Evolutionary conservation across 2,113 vertebrate species (phyloP).

Genomic region (Heptranchias perlo): DNA sequence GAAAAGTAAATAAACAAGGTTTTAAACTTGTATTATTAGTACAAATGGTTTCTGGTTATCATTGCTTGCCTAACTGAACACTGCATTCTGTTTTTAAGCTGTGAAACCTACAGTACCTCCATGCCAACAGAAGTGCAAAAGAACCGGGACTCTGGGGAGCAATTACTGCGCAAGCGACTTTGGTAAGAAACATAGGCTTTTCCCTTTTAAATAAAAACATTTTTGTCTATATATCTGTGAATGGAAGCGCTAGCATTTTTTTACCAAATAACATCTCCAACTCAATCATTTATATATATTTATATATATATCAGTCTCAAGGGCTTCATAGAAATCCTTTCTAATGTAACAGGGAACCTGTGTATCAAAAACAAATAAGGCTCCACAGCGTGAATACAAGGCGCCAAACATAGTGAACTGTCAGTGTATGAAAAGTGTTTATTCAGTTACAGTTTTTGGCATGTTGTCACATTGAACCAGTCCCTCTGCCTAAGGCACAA

Average conservation of each 20-base stretch:
- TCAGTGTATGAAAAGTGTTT: slow-evolving; percentile 52
- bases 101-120: slow-evolving; percentile 79
- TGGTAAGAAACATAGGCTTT: slow-evolving; percentile 65
- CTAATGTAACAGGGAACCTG: slow-evolving; percentile 47
- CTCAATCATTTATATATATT: slow-evolving; percentile 44
- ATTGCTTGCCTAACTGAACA: background rate
- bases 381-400: slow-evolving; percentile 52
- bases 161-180: slow-evolving; percentile 95
- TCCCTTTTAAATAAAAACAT: slow-evolving; percentile 42
- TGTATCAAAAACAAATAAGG: slow-evolving; percentile 46
- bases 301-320: slow-evolving; percentile 50
- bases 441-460: slow-evolving; percentile 48
- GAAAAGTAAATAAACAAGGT: background rate
- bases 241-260: slow-evolving; percentile 43
- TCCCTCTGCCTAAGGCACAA: slow-evolving; percentile 44
- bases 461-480: slow-evolving; percentile 45
- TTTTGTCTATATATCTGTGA: slow-evolving; percentile 38
- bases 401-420: slow-evolving; percentile 47
- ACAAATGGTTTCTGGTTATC: background rate
- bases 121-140: slow-evolving; percentile 88
- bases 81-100: slow-evolving; percentile 55
- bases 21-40: background rate
- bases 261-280: slow-evolving; percentile 42
- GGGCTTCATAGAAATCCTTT: slow-evolving; percentile 53
- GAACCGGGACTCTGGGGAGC: slow-evolving; percentile 75